Conservation (phyloP, 2,888 invertebrate species). For the Liodrosophila aerea region DNA sequence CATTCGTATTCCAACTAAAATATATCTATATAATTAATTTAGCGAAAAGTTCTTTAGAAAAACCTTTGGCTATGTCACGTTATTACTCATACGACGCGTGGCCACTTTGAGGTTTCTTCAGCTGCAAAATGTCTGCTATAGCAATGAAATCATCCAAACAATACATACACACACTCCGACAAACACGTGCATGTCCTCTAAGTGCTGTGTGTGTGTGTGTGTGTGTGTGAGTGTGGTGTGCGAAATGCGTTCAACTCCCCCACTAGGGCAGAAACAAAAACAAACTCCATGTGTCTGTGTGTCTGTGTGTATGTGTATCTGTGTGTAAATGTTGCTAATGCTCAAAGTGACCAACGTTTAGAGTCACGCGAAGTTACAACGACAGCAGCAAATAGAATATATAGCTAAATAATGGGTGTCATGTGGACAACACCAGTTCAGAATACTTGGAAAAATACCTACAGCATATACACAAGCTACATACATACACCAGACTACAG, state of each 20-base stretch:
- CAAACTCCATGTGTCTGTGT: conserved; percentile 43
- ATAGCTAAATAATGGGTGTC: conserved; percentile 41
- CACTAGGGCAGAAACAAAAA: conserved; percentile 37
- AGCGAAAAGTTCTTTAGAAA: not conserved
- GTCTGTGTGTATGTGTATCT: conserved; percentile 52
- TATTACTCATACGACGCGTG: conserved; percentile 69
- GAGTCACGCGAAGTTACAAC: conserved; percentile 75
- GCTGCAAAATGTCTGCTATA: conserved; percentile 26
- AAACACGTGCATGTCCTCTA: conserved; percentile 22
- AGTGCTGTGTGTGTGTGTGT: no score
- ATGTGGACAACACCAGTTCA: conserved; percentile 17
- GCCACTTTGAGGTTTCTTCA: no score
- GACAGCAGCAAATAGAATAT: conserved; percentile 40
- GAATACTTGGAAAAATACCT: conserved; percentile 13
- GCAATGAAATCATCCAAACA: conserved; percentile 76
- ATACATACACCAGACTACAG: not conserved
- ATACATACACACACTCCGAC: conserved; percentile 32
- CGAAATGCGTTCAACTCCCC: conserved; percentile 65
- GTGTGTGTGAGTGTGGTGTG: conserved; percentile 49
- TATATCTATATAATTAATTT: no score
- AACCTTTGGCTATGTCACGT: conserved; percentile 21
- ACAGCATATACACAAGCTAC: conserved; percentile 4
- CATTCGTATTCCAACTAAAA: no score
- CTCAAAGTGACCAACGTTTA: conserved; percentile 70
- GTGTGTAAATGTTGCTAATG: conserved; percentile 62